Conservation (phyloP, 2,113 vertebrate species). For the Psettodes erumei region DNA sequence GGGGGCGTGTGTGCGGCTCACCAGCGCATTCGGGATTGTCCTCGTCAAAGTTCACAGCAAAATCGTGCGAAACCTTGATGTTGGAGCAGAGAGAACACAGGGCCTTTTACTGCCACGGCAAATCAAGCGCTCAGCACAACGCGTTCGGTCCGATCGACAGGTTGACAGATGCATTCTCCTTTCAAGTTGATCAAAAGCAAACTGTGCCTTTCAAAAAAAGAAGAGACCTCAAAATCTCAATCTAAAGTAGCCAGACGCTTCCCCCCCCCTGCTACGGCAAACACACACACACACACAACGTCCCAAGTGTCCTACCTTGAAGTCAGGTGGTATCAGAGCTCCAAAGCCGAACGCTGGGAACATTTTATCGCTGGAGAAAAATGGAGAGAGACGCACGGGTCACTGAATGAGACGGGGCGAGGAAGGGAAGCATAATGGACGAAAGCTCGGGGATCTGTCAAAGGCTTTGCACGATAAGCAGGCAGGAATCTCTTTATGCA, state of each 20-base stretch:
- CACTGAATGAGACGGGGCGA: conserved; percentile 21
- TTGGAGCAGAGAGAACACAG: conserved; percentile 46
- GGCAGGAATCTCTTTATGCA: not conserved
- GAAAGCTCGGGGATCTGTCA: conserved; percentile 4
- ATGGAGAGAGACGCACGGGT: conserved; percentile 14
- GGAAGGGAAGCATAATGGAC: conserved; percentile 20
- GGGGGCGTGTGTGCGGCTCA: conserved; percentile 55
- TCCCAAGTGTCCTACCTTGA: conserved; percentile 86
- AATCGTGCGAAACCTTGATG: conserved; percentile 96
- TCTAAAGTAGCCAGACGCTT: conserved; percentile 22
- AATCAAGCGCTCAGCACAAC: conserved; percentile 31
- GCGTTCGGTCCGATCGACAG: conserved; percentile 47
- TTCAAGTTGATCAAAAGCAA: conserved; percentile 67
- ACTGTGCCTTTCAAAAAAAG: conserved; percentile 24
- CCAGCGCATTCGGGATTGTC: conserved; percentile 97
- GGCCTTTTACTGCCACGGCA: conserved; percentile 13
- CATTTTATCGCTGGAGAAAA: conserved; percentile 95
- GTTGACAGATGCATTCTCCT: conserved; percentile 51
- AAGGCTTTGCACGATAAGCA: not conserved
- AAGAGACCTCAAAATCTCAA: conserved; percentile 29
- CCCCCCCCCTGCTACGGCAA: conserved; percentile 1
- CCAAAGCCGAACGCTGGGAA: conserved; percentile 98
- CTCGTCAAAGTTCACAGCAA: conserved; percentile 99
- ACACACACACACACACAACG: not conserved
- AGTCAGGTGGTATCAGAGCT: conserved; percentile 97